phyloP scores from a whole-genome alignment of 2,888 invertebrate genomes.

The Ophion ventricosus region DNA sequence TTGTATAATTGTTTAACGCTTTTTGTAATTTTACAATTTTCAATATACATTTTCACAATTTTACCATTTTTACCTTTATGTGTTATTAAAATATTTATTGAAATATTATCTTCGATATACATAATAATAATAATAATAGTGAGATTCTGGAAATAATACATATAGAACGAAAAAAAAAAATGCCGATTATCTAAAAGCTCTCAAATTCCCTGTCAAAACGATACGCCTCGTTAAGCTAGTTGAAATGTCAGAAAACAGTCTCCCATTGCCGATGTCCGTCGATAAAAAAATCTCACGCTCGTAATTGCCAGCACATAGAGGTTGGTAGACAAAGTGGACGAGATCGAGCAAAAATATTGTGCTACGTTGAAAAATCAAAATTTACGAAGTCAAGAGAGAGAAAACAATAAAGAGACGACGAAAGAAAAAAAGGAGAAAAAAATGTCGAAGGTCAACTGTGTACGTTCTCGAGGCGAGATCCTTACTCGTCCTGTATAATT shows the following conservation, averaged over 20 bases:
- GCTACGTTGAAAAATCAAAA: not conserved
- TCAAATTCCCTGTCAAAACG: not conserved
- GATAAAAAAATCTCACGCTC: not conserved
- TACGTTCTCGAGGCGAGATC: not conserved
- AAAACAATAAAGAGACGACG: not conserved
- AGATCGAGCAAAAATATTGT: slow-evolving; percentile 2
- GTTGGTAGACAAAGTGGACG: not conserved
- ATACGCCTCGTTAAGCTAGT: not conserved
- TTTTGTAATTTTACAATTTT: no score
- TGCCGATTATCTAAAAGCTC: not conserved
- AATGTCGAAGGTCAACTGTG: slow-evolving; percentile 32
- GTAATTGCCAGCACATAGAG: not conserved
- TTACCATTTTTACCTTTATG: no score
- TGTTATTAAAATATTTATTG: no score
- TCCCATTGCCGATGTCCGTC: not conserved
- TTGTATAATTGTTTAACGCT: no score
- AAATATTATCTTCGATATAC: no score
- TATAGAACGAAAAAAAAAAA: no score
- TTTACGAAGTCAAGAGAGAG: not conserved
- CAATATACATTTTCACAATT: no score
- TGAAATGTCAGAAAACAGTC: not conserved
- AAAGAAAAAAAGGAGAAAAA: slow-evolving; percentile 13
- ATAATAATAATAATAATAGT: no score
- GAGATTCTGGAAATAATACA: no score
- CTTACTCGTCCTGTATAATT: slow-evolving; percentile 23